Base-by-base conservation (phyloP, 2,888 invertebrate species). In the Brassicogethes aeneus region DNA sequence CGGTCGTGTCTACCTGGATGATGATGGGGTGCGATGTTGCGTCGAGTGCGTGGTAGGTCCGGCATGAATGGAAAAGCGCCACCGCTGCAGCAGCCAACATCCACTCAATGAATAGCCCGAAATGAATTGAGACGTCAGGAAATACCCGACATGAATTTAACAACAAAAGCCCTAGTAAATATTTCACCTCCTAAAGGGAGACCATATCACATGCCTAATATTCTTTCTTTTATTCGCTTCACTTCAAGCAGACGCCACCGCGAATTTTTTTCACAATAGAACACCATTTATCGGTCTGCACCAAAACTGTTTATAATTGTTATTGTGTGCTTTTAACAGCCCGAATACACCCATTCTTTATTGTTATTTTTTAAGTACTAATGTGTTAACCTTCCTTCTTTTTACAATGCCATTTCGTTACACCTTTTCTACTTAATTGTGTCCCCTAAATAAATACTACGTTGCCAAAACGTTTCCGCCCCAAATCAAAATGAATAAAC, bases 1-100 rank as follows among this genome's bases (percentile, higher is more conserved):
- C 23, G 23, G 10, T 23, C 23, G 23, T 23, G 23, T 23, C 10
- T 57, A 56, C 57, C 57, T 57, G 55, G 37, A n/a, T 16, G 34
- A 17, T 29, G 38, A 15, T 15, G 32, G 32, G 34, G 34, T 17
- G 40, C 31, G 41, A 37, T 37, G 44, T 39, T 44, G 41, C 36
- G 37, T 16, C 69, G 55, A 70, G 68, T 71, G 70, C 72, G 70
- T 70, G 71, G 63, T 70, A 70, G 71, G 69, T 70, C 70, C 62
- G 68, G 59, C 68, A 68, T 72, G 74, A 74, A 74, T 74, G 74
- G 69, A 62, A 69, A 62, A 72, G 72, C 59, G 72, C 72, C 71
- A 69, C 70, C 69, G 66, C n/a, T n/a, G n/a, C n/a, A 69, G 66
- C 70, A 67, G 67, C 70, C 61, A 69, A 47, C 48, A 47, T 48